Percentiles rank a stretch among this genome's conserved stretches.
phyloP scores from a whole-genome alignment of 1,140 invertebrate species.

The Tribolium castaneum region DNA sequence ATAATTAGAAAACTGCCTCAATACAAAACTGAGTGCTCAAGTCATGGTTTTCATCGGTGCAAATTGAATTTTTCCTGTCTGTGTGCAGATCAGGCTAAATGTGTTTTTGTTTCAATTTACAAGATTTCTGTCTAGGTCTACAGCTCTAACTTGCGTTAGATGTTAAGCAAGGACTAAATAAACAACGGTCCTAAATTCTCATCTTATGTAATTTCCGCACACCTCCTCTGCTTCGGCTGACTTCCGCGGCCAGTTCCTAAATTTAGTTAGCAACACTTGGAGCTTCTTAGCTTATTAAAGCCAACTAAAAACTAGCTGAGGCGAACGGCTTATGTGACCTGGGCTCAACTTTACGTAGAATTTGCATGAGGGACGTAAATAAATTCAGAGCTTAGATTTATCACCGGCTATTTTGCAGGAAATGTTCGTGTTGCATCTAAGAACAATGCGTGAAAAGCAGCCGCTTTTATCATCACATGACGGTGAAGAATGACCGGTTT shows the following conservation, averaged over 20 bases:
- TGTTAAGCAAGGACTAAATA: neutral
- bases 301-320: neutral
- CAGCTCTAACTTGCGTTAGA: neutral
- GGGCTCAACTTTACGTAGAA: neutral
- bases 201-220: constrained; percentile 8
- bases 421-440: no score
- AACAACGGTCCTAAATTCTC: neutral
- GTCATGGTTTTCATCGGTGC: no score
- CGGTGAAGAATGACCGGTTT: neutral
- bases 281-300: neutral
- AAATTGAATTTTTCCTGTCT: no score
- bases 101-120: no score
- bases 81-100: no score
- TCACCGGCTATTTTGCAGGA: no score
- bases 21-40: no score
- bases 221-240: neutral
- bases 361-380: neutral
- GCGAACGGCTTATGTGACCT: no score
- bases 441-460: no score
- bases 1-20: no score
- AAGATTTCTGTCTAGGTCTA: neutral
- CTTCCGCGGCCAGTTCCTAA: constrained; percentile 14
- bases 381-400: no score
- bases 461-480: no score
- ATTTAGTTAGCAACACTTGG: constrained; percentile 14